Base-by-base conservation (phyloP, 2,888 invertebrate genomes). In the Furcula furcula region DNA sequence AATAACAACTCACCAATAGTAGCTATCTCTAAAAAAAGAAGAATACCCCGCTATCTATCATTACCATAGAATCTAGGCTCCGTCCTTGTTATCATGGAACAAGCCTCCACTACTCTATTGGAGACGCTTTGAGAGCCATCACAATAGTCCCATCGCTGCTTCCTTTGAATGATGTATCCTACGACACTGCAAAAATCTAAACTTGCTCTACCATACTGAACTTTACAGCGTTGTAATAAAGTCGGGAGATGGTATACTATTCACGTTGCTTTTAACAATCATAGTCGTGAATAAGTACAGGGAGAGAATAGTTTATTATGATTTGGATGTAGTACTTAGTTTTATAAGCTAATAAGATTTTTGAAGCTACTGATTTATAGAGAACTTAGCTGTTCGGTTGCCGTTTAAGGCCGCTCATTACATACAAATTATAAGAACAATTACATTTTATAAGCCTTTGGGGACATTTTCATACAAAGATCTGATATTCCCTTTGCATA, bases 121-220 rank as follows among this genome's bases (percentile, higher is more conserved):
- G 40, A 34, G 46, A 43, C 30, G 56, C 74, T 72, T 73, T 74
- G 72, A 72, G 65, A 39, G 47, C 40, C 42, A 29, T 59, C 46
- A 73, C 74, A 75, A 74, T 75, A 55, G 50, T n/a, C n/a, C n/a
- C 45, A 51, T 44, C 59, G 59, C 45, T 42, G 36, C 50, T 38
- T 35, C 40, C 58, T 52, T 59, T 56, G 57, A 55, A 45, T 51
- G 53, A 63, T 47, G 55, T 42, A 47, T 47, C 45, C 51, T 47
- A 41, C n/a, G 40, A 26, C 46, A 39, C 41, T 46, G 48, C 41
- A 43, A 50, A 53, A 55, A 51, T 54, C 38, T 23, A 29, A 38
- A 33, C n/a, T 10, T 37, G 31, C 36, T 32, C 19, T 11, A 3
- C 15, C 14, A 49, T 38, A 37, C 26, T 48, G 29, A 41, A 40